Evolutionary conservation across 1,140 invertebrate species (phyloP), one percentile per base, ranked within the genome.

Genomic region (Zaprionus nigranus): DNA sequence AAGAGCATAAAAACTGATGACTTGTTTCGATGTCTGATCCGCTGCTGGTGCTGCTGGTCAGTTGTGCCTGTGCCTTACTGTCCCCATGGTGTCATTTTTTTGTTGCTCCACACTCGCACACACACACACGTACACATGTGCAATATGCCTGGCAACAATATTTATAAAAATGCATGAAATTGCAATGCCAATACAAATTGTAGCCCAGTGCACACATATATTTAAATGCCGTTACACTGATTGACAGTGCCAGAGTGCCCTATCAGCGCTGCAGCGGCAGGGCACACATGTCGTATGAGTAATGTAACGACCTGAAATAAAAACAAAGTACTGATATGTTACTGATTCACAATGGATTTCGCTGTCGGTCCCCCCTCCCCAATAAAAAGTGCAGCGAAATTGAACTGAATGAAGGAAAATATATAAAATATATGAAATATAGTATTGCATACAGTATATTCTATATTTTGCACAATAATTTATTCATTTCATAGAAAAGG

Each of bases 141-240:
- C 46, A 24, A 64, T 61, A 30, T 58, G 56, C 22, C 24, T 56
- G 65, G 26, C 53, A 57, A 65, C 65, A 64, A 53, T 60, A 72
- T 76, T 75, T 72, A 85, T 86, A 86, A 82, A 84, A 86, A 84
- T 86, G 61, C 81, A 84, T 60, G 72, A 75, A 83, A 79, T 79
- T 58, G 80, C 62, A 46, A 34, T 20, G 28, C 63, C 51, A 40
- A 59, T 36, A 28, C 59, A 53, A 59, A 56, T 79, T 78, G 65
- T 40, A 56, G 36, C 20, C 15, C 63, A 11, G 20, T 46, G 64
- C 36, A 56, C 57, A 66, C 61, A 71, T 67, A 79, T 75, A 87
- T 88, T 88, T 88, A 88, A 88, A 88, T 90, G 85, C 68, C 66
- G 81, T 75, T 79, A 73, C 85, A 79, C 75, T 90, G 84, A 90